Evolutionary conservation across 2,888 invertebrate genomes (phyloP), one percentile per base, ranked within the genome.

Genomic region (Pycnomerus fuliginosus): DNA sequence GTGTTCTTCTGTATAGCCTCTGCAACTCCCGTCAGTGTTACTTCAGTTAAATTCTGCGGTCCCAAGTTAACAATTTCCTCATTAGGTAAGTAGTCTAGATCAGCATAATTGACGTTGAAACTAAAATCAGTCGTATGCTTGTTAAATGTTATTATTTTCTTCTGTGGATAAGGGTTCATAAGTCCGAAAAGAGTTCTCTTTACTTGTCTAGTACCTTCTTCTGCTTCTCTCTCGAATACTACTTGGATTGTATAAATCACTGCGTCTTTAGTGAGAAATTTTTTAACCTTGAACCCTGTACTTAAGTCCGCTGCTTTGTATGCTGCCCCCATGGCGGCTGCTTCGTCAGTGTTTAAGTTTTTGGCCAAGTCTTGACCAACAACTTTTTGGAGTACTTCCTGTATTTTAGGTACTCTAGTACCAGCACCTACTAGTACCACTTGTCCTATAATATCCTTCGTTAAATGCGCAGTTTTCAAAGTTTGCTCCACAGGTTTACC

Each of bases 121-220:
- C 77, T 77, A 72, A 99, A 99, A 73, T 99, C 96, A 40, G 83
- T 80, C 1, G 82, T 82, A 69, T 97, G 91, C 68, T 96, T 96
- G 72, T 94, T 97, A 75, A 99, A 98, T 13, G 97, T 97, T 62
- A 99, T 92, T 10, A 97, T 94, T 74, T 98, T 98, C 76, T 96
- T 98, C 72, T 96, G 94, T 0, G 98, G 98, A 71, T 90, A 98
- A 0, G 90, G 83, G 71, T 97, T 97, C 89, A 91, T 92, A 16
- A 83, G 79, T 0, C 87, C 85, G 69, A 97, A 98, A 13, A 98
- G 76, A 0, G 87, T 91, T 38, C 94, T 78, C 62, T 85, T 89
- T 25, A 96, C 87, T 74, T 87, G 80, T 71, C 81, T 84, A 1
- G 78, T 74, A 52, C 68, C 75, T 28, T 66, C 60, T 11, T 64